phyloP scores from a whole-genome alignment of 2,113 vertebrate genomes.

The Corvus cornix region DNA sequence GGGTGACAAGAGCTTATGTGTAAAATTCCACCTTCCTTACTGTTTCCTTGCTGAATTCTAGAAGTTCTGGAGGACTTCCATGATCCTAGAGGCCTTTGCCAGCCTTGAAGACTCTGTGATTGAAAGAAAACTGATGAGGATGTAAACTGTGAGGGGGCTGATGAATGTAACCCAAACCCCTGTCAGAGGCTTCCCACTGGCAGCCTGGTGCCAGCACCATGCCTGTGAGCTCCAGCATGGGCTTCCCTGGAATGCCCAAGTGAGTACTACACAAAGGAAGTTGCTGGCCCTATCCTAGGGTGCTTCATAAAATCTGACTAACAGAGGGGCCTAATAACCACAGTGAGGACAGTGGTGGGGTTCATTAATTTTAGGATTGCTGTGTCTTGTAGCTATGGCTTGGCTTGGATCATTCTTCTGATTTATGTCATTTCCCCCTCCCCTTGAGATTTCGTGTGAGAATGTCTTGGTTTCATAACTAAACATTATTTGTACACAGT shows the following conservation, averaged over 20 bases:
- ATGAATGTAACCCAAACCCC: background rate
- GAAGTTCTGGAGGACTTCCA: rapidly evolving
- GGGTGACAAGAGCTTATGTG: background rate
- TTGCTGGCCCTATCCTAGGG: background rate
- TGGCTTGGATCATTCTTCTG: background rate
- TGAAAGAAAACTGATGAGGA: background rate
- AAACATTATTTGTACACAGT: background rate
- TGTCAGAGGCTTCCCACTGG: background rate
- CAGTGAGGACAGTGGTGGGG: too few species aligned
- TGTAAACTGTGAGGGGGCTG: background rate
- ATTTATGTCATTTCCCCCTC: background rate
- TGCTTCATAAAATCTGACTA: background rate
- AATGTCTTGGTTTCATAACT: background rate
- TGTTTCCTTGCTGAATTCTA: background rate
- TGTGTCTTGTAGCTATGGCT: background rate
- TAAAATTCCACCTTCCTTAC: background rate
- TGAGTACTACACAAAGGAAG: background rate
- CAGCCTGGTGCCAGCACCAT: rapidly evolving
- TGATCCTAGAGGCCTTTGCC: background rate
- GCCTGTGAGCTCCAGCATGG: background rate
- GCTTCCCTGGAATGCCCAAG: background rate
- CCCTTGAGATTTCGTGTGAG: background rate
- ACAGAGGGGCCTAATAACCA: background rate
- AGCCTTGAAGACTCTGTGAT: background rate
- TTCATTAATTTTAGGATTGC: background rate